phyloP scores from a whole-genome alignment of 2,888 invertebrate species.

The Drosophila robusta region DNA sequence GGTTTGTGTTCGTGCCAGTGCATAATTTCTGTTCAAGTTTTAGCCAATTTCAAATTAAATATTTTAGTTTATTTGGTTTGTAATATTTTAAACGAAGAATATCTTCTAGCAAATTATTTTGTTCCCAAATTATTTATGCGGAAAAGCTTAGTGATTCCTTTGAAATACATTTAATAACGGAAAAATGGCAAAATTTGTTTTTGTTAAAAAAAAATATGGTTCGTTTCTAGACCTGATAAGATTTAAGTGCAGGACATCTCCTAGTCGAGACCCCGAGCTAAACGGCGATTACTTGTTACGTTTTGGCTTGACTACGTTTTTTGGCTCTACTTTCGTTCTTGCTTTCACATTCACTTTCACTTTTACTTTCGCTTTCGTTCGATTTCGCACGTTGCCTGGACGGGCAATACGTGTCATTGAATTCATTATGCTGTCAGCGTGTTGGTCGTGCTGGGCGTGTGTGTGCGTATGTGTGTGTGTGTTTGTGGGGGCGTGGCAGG shows the following conservation, averaged over 20 bases:
- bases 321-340: conserved; percentile 5
- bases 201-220: no score
- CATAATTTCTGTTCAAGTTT: no score
- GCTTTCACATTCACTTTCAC: conserved; percentile 15
- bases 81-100: no score
- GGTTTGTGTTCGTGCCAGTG: no score
- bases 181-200: no score
- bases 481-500: conserved; percentile 1
- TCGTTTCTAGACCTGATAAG: background rate
- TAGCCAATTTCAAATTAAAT: no score
- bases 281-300: background rate
- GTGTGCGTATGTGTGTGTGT: background rate
- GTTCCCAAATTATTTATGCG: no score
- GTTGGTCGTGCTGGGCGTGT: conserved; percentile 8
- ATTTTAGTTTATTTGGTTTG: no score
- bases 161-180: no score
- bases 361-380: conserved; percentile 28
- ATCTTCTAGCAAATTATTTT: no score
- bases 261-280: background rate
- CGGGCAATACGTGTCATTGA: conserved; percentile 70
- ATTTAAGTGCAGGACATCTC: background rate
- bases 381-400: conserved; percentile 43
- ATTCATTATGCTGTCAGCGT: conserved; percentile 72
- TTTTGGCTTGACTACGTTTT: conserved; percentile 4
- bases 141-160: no score